A percentile compares a stretch with the other conserved stretches of the same genome.
Evolutionary conservation across 1,140 invertebrate genomes (phyloP).

Genomic region (Eriosoma lanigerum): DNA sequence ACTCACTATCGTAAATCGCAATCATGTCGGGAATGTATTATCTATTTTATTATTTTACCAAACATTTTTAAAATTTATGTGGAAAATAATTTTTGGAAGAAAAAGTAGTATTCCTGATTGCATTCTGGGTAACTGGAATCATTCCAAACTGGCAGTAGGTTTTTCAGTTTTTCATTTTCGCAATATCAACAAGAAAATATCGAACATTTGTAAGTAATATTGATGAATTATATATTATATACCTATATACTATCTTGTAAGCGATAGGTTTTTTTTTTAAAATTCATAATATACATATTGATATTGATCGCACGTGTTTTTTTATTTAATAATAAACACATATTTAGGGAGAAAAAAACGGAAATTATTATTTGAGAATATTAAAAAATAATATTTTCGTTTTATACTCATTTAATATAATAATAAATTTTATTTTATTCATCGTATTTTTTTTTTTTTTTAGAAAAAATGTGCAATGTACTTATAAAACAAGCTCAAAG

Average conservation of each 20-base stretch:
- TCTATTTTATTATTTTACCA: neutral
- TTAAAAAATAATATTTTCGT: too few relatives aligned
- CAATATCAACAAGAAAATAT: slow-evolving; percentile 5
- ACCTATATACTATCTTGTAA: neutral
- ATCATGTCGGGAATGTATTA: too few relatives aligned
- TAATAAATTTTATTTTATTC: too few relatives aligned
- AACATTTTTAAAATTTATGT: slow-evolving; percentile 37
- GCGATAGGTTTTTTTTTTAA: neutral
- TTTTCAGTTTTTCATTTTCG: slow-evolving; percentile 22
- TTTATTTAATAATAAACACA: too few relatives aligned
- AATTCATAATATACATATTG: too few relatives aligned
- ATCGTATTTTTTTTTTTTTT: too few relatives aligned
- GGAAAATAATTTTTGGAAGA: neutral
- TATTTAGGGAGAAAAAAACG: too few relatives aligned
- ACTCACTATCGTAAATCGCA: too few relatives aligned
- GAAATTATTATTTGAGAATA: too few relatives aligned
- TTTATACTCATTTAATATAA: too few relatives aligned
- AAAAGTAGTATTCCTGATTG: neutral
- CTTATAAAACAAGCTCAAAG: too few relatives aligned
- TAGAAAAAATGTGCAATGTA: too few relatives aligned
- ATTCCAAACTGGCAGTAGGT: slow-evolving; percentile 27
- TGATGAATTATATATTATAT: neutral
- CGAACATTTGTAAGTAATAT: slow-evolving; percentile 24
- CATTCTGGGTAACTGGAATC: slow-evolving; percentile 9
- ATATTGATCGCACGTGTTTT: neutral